Evolutionary conservation across 2,888 invertebrate genomes (phyloP), one percentile per base, ranked within the genome.

Genomic region (Megamerina dolium): DNA sequence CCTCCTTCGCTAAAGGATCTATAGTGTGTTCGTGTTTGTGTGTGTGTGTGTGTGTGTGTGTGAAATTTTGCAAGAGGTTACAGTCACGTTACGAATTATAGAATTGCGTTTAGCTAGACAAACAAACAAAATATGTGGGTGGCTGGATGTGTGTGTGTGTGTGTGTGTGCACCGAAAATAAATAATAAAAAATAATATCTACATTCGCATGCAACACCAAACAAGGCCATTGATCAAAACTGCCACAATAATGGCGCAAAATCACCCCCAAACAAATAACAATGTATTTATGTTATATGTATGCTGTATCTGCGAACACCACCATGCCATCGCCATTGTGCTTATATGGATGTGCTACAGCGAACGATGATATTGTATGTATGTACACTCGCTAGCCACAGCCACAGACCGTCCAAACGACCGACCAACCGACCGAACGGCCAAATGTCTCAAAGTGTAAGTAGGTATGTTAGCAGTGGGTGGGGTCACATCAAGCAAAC

Each of bases 191-290:
- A 29, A 31, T 37, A 38, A 29, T 14, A 27, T 5, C 34, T 16
- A 31, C n/a, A 9, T 17, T 12, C 31, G 16, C 35, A 29, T 26
- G 8, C 39, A 29, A 31, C 29, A 37, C 53, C 50, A 58, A 59
- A 60, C 58, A 51, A 57, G 62, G 56, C 59, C 60, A 60, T 60
- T 60, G 60, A 60, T 60, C 61, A 63, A 65, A 63, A 61, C 57
- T 63, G 64, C 54, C 55, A 63, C 63, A 63, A 60, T 64, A 64
- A 63, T 65, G 65, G 63, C 65, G 61, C 60, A 65, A 64, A 63
- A 60, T 55, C 64, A 49, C 56, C 55, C 59, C 58, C 59, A 34
- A 42, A 50, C 33, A 42, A 49, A 41, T 43, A 36, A 20, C n/a
- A n/a, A n/a, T n/a, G n/a, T n/a, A n/a, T n/a, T n/a, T n/a, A n/a